Percentiles rank a stretch among this genome's conserved stretches.
phyloP scores from a whole-genome alignment of 2,888 invertebrate genomes.

The Epirrita christyi region DNA sequence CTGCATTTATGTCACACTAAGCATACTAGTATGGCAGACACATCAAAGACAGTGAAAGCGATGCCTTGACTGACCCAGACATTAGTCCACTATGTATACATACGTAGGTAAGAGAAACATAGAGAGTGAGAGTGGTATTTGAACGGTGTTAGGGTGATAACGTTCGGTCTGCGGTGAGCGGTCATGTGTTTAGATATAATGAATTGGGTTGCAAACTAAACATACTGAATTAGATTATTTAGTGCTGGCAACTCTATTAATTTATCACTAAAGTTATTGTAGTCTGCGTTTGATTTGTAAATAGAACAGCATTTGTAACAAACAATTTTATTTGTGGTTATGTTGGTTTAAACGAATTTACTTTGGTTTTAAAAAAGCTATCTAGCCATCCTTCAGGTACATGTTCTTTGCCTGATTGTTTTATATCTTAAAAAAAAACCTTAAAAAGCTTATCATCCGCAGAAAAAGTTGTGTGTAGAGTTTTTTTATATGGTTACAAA shows the following conservation, averaged over 20 bases:
- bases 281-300: background rate
- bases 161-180: slow-evolving; percentile 16
- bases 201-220: slow-evolving; percentile 14
- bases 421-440: too few species aligned
- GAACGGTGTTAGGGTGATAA: slow-evolving; percentile 25
- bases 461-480: too few species aligned
- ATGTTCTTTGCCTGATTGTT: too few species aligned
- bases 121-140: slow-evolving; percentile 32
- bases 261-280: background rate
- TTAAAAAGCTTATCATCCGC: too few species aligned
- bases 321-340: too few species aligned
- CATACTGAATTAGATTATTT: slow-evolving; percentile 13
- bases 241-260: background rate
- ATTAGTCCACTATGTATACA: slow-evolving; percentile 20
- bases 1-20: too few species aligned
- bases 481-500: too few species aligned
- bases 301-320: too few species aligned
- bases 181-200: slow-evolving; percentile 26
- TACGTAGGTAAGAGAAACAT: slow-evolving; percentile 17
- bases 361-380: too few species aligned
- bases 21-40: slow-evolving; percentile 10
- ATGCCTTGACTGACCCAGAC: slow-evolving; percentile 37
- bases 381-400: too few species aligned
- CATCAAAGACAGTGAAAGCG: slow-evolving; percentile 43
- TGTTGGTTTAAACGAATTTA: too few species aligned